phyloP scores from a whole-genome alignment of 2,888 invertebrate species.

The Stictocephala bisonia region DNA sequence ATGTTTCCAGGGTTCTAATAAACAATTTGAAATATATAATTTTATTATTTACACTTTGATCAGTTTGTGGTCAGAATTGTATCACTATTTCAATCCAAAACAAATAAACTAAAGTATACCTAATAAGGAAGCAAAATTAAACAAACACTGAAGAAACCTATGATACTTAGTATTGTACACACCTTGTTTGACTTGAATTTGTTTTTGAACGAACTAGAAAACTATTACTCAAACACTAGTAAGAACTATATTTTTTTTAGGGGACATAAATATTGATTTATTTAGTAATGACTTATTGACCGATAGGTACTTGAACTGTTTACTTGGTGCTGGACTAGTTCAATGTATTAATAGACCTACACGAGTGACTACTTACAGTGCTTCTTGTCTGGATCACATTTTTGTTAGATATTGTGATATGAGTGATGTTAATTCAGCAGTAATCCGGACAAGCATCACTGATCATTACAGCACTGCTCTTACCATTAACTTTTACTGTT shows the following conservation, averaged over 20 bases:
- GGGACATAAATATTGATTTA: constrained; percentile 18
- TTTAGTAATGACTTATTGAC: not conserved
- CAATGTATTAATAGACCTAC: constrained; percentile 28
- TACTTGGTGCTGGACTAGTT: not conserved
- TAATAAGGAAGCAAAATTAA: too few species aligned
- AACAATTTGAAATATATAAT: too few species aligned
- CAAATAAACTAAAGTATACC: too few species aligned
- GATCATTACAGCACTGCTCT: constrained; percentile 31
- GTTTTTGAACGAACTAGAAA: not conserved
- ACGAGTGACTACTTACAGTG: not conserved
- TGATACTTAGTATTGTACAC: too few species aligned
- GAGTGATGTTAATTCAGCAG: not conserved
- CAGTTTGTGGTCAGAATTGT: too few species aligned
- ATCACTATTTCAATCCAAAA: too few species aligned
- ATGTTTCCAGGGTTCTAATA: too few species aligned
- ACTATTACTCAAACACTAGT: not conserved
- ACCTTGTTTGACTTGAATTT: not conserved
- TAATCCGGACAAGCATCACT: constrained; percentile 16
- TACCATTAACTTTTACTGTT: not conserved
- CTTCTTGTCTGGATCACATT: constrained; percentile 17
- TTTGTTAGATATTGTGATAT: constrained; percentile 25
- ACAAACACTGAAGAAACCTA: too few species aligned
- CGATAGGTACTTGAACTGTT: constrained; percentile 14
- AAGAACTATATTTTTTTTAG: not conserved
- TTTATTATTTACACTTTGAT: too few species aligned